Base-by-base conservation (phyloP, 2,888 invertebrate species). In the Notodonta dromedarius region DNA sequence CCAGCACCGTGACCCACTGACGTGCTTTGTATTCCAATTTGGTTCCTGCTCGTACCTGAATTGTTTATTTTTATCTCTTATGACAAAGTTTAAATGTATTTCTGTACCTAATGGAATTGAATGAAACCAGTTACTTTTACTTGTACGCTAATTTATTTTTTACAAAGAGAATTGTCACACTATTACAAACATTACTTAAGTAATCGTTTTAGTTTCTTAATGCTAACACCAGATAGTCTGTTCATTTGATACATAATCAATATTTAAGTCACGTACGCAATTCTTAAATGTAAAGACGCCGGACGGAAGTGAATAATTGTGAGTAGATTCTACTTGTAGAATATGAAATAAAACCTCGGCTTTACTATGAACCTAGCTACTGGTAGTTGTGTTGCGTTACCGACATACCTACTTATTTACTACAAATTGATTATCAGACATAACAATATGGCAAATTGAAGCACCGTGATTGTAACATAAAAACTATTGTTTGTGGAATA, bases 1-100 rank as follows among this genome's bases (percentile, higher is more conserved):
- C 80, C 82, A 85, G 85, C 85, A 77, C 88, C 84, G 82, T 91
- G 89, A 91, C 91, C 90, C 84, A 92, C 80, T 90, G 85, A 76
- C 83, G 82, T 81, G 82, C 76, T 80, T 84, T 86, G 87, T 87
- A 84, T 85, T 86, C 85, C 79, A 81, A 84, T 78, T 84, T 78
- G 70, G 80, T 79, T 69, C 68, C 71, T 78, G 67, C 67, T 68
- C 71, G 69, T 83, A 84, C 82, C 85, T 83, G 82, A 76, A 68
- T 78, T 64, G 68, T 74, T 79, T 85, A 85, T 87, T 83, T 83
- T 79, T 76, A 75, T 73, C 69, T 61, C 58, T 39, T 39, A 32
- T 67, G 54, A 53, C 60, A 59, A 56, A 51, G 32, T 16, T 62
- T 55, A 32, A n/a, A 61, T 51, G 40, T 4, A 44, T 13, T 54